A percentile compares a stretch with the other conserved stretches of the same genome.
These are phyloP conservation scores for Graphium colonna DNA, from an alignment of 2,888 invertebrate genomes.

Conservation along the genomic window DNA sequence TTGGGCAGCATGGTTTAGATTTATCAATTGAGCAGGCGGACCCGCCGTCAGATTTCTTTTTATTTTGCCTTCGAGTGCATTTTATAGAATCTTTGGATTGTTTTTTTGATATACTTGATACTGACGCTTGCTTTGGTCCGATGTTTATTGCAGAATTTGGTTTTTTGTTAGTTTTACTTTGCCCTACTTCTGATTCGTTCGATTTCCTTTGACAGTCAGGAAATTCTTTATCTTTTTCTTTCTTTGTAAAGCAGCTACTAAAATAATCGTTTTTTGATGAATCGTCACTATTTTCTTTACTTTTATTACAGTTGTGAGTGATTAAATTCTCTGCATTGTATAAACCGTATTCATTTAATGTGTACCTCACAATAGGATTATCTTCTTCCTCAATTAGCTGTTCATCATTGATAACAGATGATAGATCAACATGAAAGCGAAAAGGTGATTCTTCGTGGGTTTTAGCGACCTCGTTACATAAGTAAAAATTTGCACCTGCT, in stretches of 20 bases:
- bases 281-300: not conserved
- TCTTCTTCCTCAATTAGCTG: not conserved
- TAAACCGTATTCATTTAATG: not conserved
- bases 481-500: conserved; percentile 7
- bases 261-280: conserved; percentile 6
- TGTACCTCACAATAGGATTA: not conserved
- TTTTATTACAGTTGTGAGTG: conserved; percentile 7
- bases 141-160: conserved; percentile 2
- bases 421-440: not conserved
- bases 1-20: conserved; percentile 7
- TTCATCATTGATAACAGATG: not conserved
- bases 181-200: not conserved
- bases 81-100: not conserved
- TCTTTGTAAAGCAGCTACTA: conserved; percentile 1
- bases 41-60: not conserved
- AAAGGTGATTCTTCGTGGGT: not conserved
- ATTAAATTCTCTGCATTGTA: not conserved
- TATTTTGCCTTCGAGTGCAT: not conserved
- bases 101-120: not conserved
- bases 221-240: not conserved
- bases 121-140: not conserved
- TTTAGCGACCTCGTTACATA: conserved; percentile 4
- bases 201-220: conserved; percentile 8
- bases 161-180: conserved; percentile 1
- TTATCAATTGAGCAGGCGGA: not conserved